Conservation (phyloP, 2,113 vertebrate genomes). For the Thalassoma bifasciatum region DNA sequence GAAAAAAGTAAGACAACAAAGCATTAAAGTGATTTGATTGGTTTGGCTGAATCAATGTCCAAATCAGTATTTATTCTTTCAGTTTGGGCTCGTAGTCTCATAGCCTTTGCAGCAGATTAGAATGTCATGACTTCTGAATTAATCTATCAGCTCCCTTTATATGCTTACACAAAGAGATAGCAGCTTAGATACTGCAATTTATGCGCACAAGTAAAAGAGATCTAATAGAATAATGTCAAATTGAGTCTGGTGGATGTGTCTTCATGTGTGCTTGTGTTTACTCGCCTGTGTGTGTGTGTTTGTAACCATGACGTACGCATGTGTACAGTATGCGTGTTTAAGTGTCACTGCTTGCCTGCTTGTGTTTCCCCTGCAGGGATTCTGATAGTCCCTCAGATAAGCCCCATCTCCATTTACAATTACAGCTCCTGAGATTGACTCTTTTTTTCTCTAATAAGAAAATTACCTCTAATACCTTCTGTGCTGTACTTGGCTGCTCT, state of each 20-base stretch:
- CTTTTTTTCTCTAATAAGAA: slow-evolving; percentile 89
- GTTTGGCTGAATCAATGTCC: background rate
- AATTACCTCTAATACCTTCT: slow-evolving; percentile 96
- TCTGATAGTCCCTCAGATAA: slow-evolving; percentile 76
- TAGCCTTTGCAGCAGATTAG: slow-evolving; percentile 31
- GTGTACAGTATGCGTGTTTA: slow-evolving; percentile 47
- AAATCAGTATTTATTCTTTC: background rate
- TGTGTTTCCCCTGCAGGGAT: slow-evolving; percentile 73
- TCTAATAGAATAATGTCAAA: slow-evolving; percentile 49
- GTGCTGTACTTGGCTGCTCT: slow-evolving; percentile 91
- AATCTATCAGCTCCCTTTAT: slow-evolving; percentile 65
- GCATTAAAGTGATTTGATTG: too few relatives aligned
- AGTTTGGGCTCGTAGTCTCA: slow-evolving; percentile 20
- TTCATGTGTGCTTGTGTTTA: slow-evolving; percentile 4
- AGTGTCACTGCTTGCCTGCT: slow-evolving; percentile 61
- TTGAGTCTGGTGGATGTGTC: background rate
- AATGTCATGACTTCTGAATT: slow-evolving; percentile 41
- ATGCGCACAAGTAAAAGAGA: slow-evolving; percentile 62
- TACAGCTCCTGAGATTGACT: slow-evolving; percentile 88
- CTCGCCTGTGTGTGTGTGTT: slow-evolving; percentile 26
- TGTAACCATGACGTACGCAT: slow-evolving; percentile 5
- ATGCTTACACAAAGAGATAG: slow-evolving; percentile 55
- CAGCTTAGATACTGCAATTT: slow-evolving; percentile 71
- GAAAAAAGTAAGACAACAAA: too few relatives aligned
- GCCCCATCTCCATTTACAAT: slow-evolving; percentile 85